Evolutionary conservation across 2,113 vertebrate genomes (phyloP), one percentile per base, ranked within the genome.

Genomic region (Syngnathus scovelli): DNA sequence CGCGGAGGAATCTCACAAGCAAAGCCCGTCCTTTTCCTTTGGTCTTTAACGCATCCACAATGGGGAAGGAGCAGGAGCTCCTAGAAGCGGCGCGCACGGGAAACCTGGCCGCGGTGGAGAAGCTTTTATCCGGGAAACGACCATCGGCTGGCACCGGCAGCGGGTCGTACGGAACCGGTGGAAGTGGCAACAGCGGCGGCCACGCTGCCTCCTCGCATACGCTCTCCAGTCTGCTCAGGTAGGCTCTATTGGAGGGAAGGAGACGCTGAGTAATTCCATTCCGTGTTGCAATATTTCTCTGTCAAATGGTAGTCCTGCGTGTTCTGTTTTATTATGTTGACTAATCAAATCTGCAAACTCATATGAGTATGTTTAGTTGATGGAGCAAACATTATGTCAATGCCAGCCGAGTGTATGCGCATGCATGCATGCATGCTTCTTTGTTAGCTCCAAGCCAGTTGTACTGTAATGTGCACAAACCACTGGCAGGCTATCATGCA

Each of bases 51-150:
- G 80, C 76, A 84, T 76, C 67, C 61, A 85, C 84, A 82, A 97
- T 98, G 96, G 95, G 96, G 91, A 97, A 95, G 88, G 96, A 98
- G 91, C 96, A 98, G 89, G 96, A 98, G 90, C 93, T 97, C 77
- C 90, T 98, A 54, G 96, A 98, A 87, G 95, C 95, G 88, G 94
- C 96, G 79, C 94, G 95, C 46, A 96, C 93, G 52, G 96, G 96
- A 70, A 98, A 98, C 86, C 92, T 95, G 77, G 91, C 93, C 77
- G 94, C 94, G 0, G 95, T 96, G 81, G 95, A 97, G 90, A 97
- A 96, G 90, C 93, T 97, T 78, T 88, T 98, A 41, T 94, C 94
- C 55, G 95, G 94, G 66, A 97, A 95, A 86, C 91, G 95, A 64
- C 92, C 93, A 64, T 92, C 94, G 65, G 90, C 92, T 0, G 93